A percentile compares a stretch with the other conserved stretches of the same genome.
Evolutionary conservation across 2,113 vertebrate genomes (phyloP).

Genomic region (Aegotheles bennettii): DNA sequence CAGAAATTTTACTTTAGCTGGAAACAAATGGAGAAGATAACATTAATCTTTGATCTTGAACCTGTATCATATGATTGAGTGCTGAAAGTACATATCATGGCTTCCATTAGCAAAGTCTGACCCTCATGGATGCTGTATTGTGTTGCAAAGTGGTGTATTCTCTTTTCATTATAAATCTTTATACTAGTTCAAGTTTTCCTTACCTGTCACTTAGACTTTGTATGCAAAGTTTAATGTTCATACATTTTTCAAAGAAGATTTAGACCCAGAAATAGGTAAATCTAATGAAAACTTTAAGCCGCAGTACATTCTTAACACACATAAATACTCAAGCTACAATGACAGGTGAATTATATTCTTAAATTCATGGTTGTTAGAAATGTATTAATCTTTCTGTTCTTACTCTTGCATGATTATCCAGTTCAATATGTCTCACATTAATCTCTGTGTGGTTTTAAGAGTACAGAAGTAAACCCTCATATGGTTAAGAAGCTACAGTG

Average conservation of each 20-base stretch:
- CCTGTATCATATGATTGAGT: accelerated
- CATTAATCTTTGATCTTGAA: not conserved
- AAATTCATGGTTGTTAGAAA: not conserved
- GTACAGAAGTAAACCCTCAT: not conserved
- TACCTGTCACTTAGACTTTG: not conserved
- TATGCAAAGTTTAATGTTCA: not conserved
- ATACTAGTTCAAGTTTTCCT: not conserved
- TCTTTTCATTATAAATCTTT: not conserved
- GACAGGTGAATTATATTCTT: not conserved
- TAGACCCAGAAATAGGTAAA: not conserved
- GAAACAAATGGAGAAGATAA: not conserved
- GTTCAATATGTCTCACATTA: not conserved
- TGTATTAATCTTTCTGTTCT: not conserved
- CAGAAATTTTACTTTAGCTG: not conserved
- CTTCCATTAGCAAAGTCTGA: not conserved
- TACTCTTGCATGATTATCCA: not conserved
- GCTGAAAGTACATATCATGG: not conserved
- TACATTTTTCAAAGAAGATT: not conserved
- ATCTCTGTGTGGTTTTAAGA: not conserved
- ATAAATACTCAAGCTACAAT: not conserved
- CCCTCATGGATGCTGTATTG: accelerated
- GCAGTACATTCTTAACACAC: not conserved
- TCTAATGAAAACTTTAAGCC: not conserved
- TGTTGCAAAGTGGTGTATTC: not conserved
- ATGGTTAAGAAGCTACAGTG: not conserved